Evolutionary conservation across 2,113 vertebrate genomes (phyloP), one percentile per base, ranked within the genome.

Genomic region (Bufo bufo): DNA sequence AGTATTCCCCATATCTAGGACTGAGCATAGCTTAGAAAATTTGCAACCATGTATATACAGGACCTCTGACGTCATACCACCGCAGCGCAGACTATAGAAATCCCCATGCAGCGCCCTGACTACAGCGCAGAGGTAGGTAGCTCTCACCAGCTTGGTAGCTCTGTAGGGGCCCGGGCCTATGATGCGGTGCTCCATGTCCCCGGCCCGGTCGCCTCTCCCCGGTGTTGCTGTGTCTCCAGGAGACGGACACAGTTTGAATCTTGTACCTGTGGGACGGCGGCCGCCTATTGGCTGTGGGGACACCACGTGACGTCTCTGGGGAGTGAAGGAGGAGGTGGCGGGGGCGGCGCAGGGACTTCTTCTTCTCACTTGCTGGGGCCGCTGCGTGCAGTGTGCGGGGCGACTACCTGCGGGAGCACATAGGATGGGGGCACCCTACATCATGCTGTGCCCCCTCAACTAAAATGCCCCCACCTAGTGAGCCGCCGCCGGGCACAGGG

Each of bases 101-200:
- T 72, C 45, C 69, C 69, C 5, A 72, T 72, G 69, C 69, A 72
- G 33, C 33, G 20, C 63, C 2, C 19, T 58, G 12, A 7, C 61
- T 2, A 2, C 61, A 20, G 61, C n/a, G 33, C 23, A 13, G 43
- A 3, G 13, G 52, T 6, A 74, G 3, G 43, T 20, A 3, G 17
- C 69, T 52, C 96, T 97, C 89, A 97, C 96, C 95, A 97, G 90
- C 78, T 92, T 96, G 6, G 96, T 97, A 12, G 96, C 96, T 58
- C 96, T 94, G 90, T 96, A 97, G 0, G 96, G 96, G 12, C 96
- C 96, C 0, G 96, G 95, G 0, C 96, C 96, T 23, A 97, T 94
- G 4, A 96, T 90, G 66, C 91, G 88, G 3, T 93, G 92, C 84
- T 96, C 95, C 96, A 96, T 96, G 3, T 23, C 58, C 1, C 16